Base-by-base conservation (phyloP, 2,113 vertebrate species). In the Pelusios castaneus region DNA sequence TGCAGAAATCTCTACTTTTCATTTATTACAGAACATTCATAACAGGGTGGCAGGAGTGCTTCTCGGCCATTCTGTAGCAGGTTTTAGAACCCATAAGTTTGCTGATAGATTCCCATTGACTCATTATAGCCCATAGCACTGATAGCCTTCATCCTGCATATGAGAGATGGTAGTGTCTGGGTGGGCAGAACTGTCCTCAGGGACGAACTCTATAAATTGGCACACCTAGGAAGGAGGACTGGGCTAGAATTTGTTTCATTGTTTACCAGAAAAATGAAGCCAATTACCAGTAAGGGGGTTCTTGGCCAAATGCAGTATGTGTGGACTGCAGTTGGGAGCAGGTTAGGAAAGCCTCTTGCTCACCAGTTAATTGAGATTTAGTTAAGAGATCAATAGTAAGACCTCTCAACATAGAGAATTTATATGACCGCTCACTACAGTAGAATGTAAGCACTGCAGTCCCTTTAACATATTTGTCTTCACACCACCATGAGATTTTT, bases 1-100 rank as follows among this genome's bases (percentile, higher is more conserved):
- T 90, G 16, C 76, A 92, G 87, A 96, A 92, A 95, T 85, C 86
- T 95, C 87, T 56, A 12, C 10, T 89, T 95, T 91, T 60, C 91
- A 14, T 52, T 79, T 79, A 31, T 75, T 94, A 51, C 83, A 89
- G 89, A 56, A 88, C 52, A 81, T 51, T 80, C 80, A 27, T 29
- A 91, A 75, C 51, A 82, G 19, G 22, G 3, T 11, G 80, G 43
- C 38, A 84, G 55, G n/a, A 67, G 58, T 73, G 19, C 2, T 88
- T 11, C n/a, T 94, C 82, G 87, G 67, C 73, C 51, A 22, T 19
- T 29, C 80, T 70, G 16, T 93, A 78, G 25, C 14, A 80, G 81
- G 4, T 89, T n/a, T 56, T 80, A 91, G 89, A 92, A 76, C 47
- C 78, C 73, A 29, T 78, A 88, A 95, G 31, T n/a, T n/a, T 75